Conservation (phyloP, 2,888 invertebrate species). For the Aphodius sticticus region DNA sequence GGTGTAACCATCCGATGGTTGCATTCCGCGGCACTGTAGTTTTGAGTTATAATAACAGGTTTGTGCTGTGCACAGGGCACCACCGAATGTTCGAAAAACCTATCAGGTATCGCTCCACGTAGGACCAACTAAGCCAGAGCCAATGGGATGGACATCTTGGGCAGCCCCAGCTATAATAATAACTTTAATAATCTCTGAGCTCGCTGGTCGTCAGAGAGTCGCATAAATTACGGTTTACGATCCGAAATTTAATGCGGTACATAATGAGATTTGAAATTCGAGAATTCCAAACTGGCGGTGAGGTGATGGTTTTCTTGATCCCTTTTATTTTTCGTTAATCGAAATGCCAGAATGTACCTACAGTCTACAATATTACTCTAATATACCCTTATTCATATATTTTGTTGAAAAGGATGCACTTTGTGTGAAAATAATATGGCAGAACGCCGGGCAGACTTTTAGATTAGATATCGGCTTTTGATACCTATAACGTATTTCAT, state of each 20-base stretch:
- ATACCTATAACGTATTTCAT: too few relatives aligned
- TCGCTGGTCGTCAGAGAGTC: not conserved
- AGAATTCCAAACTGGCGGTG: not conserved
- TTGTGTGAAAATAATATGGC: too few relatives aligned
- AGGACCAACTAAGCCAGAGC: not conserved
- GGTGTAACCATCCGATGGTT: not conserved
- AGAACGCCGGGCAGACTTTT: too few relatives aligned
- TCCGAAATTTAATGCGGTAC: not conserved
- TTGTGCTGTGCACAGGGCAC: not conserved
- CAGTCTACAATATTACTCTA: too few relatives aligned
- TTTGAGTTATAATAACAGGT: constrained; percentile 4
- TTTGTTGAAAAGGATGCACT: too few relatives aligned
- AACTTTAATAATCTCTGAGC: not conserved
- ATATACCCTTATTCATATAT: too few relatives aligned
- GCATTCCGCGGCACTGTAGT: not conserved
- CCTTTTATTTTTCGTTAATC: too few relatives aligned
- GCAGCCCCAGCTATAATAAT: not conserved
- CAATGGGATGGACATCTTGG: not conserved
- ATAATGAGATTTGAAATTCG: not conserved
- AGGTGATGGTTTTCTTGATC: too few relatives aligned
- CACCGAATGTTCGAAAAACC: not conserved
- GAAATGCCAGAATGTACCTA: too few relatives aligned
- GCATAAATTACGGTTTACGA: constrained; percentile 4
- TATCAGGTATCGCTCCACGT: not conserved
- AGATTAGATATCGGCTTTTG: too few relatives aligned